Percentiles rank a stretch among this genome's conserved stretches.
Evolutionary conservation across 2,888 invertebrate species (phyloP).

Genomic region (Drosophila kokeensis): DNA sequence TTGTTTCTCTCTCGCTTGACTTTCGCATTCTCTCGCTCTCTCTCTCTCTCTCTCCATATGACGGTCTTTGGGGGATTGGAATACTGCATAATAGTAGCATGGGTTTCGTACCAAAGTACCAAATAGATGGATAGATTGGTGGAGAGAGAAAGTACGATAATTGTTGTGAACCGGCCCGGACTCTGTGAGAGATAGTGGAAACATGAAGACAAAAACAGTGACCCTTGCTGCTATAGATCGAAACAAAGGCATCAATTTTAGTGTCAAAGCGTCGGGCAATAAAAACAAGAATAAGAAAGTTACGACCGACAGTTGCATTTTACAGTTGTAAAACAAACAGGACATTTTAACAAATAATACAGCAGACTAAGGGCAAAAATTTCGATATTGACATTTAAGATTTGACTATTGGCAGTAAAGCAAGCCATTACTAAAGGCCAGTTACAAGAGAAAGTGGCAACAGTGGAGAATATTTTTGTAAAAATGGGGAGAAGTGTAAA

Average conservation of each 20-base stretch:
- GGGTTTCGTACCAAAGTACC: slow-evolving; percentile 9
- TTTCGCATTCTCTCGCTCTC: slow-evolving; percentile 3
- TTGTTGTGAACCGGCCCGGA: slow-evolving; percentile 47
- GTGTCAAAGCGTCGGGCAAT: slow-evolving; percentile 4
- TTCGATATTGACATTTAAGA: background rate
- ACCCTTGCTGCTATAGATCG: background rate
- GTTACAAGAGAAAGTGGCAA: background rate
- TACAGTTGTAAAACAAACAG: background rate
- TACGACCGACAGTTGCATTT: slow-evolving; percentile 4
- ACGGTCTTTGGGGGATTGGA: slow-evolving; percentile 27
- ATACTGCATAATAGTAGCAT: slow-evolving; percentile 33
- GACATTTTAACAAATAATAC: background rate
- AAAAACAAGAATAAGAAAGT: background rate
- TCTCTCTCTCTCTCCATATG: slow-evolving; percentile 9
- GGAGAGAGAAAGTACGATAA: slow-evolving; percentile 48
- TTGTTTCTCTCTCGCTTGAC: slow-evolving; percentile 26
- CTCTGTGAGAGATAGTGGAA: slow-evolving; percentile 1
- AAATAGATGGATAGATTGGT: slow-evolving; percentile 53
- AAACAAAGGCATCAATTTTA: slow-evolving; percentile 18
- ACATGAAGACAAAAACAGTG: slow-evolving; percentile 1
- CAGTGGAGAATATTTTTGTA: background rate
- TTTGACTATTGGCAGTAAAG: background rate
- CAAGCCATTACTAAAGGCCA: background rate
- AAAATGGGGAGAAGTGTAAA: background rate
- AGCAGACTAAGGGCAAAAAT: background rate